Conservation (phyloP, 1,140 invertebrate genomes). For the Saccostrea echinata region DNA sequence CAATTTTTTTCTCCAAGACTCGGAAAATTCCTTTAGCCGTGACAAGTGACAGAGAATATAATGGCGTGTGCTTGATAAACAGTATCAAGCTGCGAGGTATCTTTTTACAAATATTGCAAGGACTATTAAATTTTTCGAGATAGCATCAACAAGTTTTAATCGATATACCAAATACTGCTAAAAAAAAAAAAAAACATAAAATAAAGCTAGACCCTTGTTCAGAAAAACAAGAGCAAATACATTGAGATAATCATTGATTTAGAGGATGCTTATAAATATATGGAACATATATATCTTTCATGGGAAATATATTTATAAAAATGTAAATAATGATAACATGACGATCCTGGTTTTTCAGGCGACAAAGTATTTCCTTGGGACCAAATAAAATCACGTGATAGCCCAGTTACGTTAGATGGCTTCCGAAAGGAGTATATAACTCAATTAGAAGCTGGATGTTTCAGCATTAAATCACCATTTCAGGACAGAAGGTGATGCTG, state of each 20-base stretch:
- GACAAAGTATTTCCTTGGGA: not conserved
- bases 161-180: not conserved
- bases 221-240: not conserved
- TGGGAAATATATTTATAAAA: constrained; percentile 22
- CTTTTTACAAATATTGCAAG: constrained; percentile 8
- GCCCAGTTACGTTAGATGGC: not conserved
- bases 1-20: not conserved
- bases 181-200: not conserved
- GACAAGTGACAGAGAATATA: constrained; percentile 10
- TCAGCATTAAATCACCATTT: constrained; percentile 5
- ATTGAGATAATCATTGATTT: not conserved
- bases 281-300: not conserved
- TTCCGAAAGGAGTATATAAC: not conserved
- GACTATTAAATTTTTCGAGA: constrained; percentile 2
- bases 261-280: constrained; percentile 7
- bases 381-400: not conserved
- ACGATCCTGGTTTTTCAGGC: not conserved
- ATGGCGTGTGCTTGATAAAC: constrained; percentile 20
- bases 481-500: not conserved
- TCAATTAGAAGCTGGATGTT: constrained; percentile 2
- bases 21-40: constrained; percentile 24
- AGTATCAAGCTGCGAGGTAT: not conserved
- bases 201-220: not conserved
- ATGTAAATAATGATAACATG: constrained; percentile 6
- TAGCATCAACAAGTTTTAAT: constrained; percentile 23